phyloP scores from a whole-genome alignment of 1,140 invertebrate genomes.

The Trichonephila clavipes region DNA sequence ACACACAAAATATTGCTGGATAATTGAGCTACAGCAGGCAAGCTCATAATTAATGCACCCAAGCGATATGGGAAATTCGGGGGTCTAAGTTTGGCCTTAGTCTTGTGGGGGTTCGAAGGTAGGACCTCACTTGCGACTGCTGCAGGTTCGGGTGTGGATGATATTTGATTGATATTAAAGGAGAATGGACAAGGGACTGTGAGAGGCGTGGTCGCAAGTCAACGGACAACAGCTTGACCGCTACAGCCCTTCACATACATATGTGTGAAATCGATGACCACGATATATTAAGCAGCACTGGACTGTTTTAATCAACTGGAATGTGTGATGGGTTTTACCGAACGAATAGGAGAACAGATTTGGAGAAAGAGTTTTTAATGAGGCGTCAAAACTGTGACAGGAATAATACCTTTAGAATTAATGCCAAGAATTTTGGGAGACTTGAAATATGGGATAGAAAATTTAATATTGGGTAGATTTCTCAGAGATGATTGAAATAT shows the following conservation, averaged over 20 bases:
- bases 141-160: slow-evolving; percentile 9
- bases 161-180: slow-evolving; percentile 31
- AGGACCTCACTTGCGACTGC: background rate
- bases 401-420: background rate
- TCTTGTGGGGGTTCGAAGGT: background rate
- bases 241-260: background rate
- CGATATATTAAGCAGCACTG: background rate
- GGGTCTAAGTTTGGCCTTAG: background rate
- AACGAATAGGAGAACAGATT: background rate
- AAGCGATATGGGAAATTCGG: slow-evolving; percentile 15
- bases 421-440: background rate
- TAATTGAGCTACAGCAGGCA: slow-evolving; percentile 69
- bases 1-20: slow-evolving; percentile 70
- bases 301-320: background rate
- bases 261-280: slow-evolving; percentile 20
- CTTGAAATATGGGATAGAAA: background rate
- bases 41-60: slow-evolving; percentile 55
- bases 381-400: background rate
- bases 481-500: too few relatives aligned
- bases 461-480: too few relatives aligned
- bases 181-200: slow-evolving; percentile 15
- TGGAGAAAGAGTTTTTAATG: background rate
- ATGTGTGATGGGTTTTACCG: background rate
- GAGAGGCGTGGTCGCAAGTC: slow-evolving; percentile 8
- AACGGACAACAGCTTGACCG: slow-evolving; percentile 31